These are phyloP conservation scores for Aviceda cuculoides DNA, from an alignment of 2,797 vertebrate genomes.

Conservation along the genomic window DNA sequence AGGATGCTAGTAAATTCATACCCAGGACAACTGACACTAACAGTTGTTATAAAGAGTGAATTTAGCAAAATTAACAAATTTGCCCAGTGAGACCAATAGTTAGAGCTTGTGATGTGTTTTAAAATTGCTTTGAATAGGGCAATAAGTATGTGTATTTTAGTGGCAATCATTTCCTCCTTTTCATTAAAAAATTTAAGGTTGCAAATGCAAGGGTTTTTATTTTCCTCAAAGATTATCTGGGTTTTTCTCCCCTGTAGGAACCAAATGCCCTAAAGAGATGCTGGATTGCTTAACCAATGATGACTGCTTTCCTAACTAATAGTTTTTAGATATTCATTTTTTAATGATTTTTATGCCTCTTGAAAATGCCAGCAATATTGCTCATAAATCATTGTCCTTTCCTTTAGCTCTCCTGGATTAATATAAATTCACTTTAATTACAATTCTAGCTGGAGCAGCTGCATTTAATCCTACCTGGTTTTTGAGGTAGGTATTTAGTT, in stretches of 20 bases:
- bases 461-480: conserved; percentile 43
- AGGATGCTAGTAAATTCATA: neutral
- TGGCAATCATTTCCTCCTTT: neutral
- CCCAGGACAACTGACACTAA: neutral
- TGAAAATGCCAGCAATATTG: conserved; percentile 71
- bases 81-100: neutral
- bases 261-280: neutral
- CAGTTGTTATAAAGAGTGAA: neutral
- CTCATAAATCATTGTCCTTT: conserved; percentile 71
- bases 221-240: neutral
- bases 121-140: neutral
- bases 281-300: conserved; percentile 51
- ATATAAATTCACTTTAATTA: conserved; percentile 69
- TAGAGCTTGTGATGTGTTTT: neutral
- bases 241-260: neutral
- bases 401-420: conserved; percentile 60
- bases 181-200: neutral
- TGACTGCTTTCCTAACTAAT: conserved; percentile 48
- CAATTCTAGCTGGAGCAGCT: conserved; percentile 29
- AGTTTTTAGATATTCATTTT: conserved; percentile 61
- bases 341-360: conserved; percentile 61
- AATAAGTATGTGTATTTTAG: neutral
- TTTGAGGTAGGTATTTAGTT: neutral
- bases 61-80: neutral
- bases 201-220: neutral